Base-by-base conservation (phyloP, 2,113 vertebrate species). In the Platichthys stellatus region DNA sequence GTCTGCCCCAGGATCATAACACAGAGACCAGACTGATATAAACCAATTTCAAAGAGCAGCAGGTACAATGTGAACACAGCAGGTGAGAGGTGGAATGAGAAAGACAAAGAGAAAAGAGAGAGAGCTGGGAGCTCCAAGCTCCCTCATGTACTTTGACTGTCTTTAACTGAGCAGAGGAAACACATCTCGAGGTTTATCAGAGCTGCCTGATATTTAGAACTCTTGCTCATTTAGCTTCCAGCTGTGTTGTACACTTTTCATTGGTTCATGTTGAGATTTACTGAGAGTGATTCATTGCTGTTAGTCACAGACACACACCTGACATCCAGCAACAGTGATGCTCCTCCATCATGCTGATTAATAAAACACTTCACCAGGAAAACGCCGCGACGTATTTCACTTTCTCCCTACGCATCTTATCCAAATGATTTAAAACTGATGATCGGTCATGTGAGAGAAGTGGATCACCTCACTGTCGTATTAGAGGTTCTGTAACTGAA, bases 61-160 rank as follows among this genome's bases (percentile, higher is more conserved):
- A 26, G 24, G 18, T 26, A 0, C 51, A 63, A 75, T 7, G 28
- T 38, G 15, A 24, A 49, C 43, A 12, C 57, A 61, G 23, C 64
- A 68, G 57, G 54, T 47, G 66, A 49, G 60, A 47, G 51, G 14
- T 62, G 69, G 40, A 72, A 51, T 15, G 20, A 51, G 57, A 18
- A 35, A 20, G 56, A 40, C 38, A 23, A 13, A n/a, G 68, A 26
- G 38, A 58, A 26, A 20, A 59, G 21, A 43, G 21, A 49, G 20
- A 24, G 24, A 24, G 24, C 24, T 24, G 24, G 2, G 24, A 24
- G 24, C 24, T 24, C 2, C 23, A 31, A 9, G 13, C 53, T 11
- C 53, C 15, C 38, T 20, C 54, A 70, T 38, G 49, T 51, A 20
- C 23, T n/a, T 45, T 53, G 23, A 20, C 26, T 35, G 45, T 8